Conservation (phyloP, 2,888 invertebrate species). For the Brachyopa scutellaris region DNA sequence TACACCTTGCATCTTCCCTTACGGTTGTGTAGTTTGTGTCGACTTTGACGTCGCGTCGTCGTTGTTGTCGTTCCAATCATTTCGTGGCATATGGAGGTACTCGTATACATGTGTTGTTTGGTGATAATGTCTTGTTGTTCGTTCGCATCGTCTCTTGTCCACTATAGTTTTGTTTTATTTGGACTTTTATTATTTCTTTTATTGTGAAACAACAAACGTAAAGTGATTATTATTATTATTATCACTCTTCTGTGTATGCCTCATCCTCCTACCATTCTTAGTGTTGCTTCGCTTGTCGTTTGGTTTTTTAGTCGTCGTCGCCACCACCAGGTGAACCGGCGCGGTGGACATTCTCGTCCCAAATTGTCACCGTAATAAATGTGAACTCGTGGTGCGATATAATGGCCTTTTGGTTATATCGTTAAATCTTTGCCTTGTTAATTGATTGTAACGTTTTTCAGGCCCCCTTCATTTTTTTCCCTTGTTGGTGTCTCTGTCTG, state of each 20-base stretch:
- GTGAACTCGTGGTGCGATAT: constrained; percentile 74
- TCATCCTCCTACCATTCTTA: constrained; percentile 26
- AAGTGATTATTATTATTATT: constrained; percentile 72
- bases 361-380: constrained; percentile 73
- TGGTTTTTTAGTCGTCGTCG: constrained; percentile 4
- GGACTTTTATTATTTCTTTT: constrained; percentile 50
- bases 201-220: constrained; percentile 71
- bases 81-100: constrained; percentile 65
- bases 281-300: background rate
- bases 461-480: constrained; percentile 36
- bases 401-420: constrained; percentile 73
- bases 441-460: constrained; percentile 71
- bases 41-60: background rate
- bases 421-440: constrained; percentile 72
- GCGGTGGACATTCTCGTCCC: constrained; percentile 44
- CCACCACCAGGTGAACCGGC: constrained; percentile 56
- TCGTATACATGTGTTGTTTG: constrained; percentile 70
- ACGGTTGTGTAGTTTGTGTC: constrained; percentile 12
- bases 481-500: background rate
- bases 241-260: constrained; percentile 64
- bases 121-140: constrained; percentile 70
- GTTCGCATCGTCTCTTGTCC: background rate
- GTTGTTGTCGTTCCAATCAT: no score
- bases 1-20: no score
- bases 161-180: background rate